Conservation (phyloP, 2,797 vertebrate species). For the Paguma larvata region DNA sequence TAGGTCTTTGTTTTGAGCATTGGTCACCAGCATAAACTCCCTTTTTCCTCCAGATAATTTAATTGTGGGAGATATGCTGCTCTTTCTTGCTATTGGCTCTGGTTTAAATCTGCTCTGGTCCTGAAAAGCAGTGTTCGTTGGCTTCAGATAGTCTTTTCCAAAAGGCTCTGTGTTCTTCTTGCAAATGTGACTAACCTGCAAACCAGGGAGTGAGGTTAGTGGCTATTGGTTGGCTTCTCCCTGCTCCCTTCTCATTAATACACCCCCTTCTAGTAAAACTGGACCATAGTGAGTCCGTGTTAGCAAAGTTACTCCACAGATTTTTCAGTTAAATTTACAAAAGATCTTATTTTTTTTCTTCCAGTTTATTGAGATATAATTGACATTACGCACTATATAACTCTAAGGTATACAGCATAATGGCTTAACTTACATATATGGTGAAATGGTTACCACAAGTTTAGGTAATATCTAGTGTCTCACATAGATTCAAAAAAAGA, state of each 20-base stretch:
- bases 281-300: background rate
- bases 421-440: background rate
- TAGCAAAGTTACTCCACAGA: background rate
- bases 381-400: background rate
- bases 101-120: background rate
- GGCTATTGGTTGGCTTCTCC: background rate
- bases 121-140: background rate
- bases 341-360: background rate
- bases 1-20: background rate
- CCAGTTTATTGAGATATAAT: background rate
- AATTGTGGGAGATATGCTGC: background rate
- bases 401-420: background rate
- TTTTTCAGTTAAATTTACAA: slow-evolving; percentile 33
- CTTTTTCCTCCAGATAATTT: slow-evolving; percentile 13
- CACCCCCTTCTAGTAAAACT: background rate
- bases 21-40: background rate
- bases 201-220: background rate
- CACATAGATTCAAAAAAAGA: background rate
- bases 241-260: background rate
- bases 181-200: background rate
- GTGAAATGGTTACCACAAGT: background rate
- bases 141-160: slow-evolving; percentile 1
- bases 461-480: background rate
- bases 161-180: background rate
- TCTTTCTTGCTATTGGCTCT: background rate